These are phyloP conservation scores for Crambe crambe DNA, from an alignment of 37 sponge, comb jelly and placozoan genomes.

Conservation along the genomic window DNA sequence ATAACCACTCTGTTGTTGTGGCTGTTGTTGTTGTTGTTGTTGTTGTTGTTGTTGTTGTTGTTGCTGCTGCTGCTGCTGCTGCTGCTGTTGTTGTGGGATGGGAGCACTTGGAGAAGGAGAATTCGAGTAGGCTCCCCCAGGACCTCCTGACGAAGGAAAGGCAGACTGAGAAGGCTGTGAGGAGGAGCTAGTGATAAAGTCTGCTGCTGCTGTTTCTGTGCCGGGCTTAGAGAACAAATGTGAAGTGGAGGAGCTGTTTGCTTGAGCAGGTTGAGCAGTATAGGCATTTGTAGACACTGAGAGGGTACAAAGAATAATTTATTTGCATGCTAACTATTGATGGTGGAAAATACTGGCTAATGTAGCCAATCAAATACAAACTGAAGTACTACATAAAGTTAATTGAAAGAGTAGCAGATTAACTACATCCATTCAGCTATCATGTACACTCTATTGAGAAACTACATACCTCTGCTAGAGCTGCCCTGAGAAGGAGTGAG, in stretches of 20 bases:
- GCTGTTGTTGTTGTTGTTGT: conserved; percentile 2
- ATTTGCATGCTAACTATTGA: no score
- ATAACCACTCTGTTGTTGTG: background rate
- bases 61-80: background rate
- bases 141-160: background rate
- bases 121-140: background rate
- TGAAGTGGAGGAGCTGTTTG: conserved; percentile 1
- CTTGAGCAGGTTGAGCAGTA: background rate
- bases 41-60: background rate
- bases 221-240: background rate
- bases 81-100: background rate
- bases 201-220: conserved; percentile 17
- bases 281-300: background rate
- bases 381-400: no score
- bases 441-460: no score
- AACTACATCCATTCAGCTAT: no score
- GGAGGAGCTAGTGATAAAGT: background rate
- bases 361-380: no score
- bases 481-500: background rate
- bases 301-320: background rate
- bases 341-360: no score
- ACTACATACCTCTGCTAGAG: background rate
- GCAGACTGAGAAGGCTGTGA: background rate
- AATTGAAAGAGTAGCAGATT: no score
- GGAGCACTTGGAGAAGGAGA: conserved; percentile 16